A percentile compares a stretch with the other conserved stretches of the same genome.
Conservation (phyloP, 2,113 vertebrate species). For the Vulpes vulpes region DNA sequence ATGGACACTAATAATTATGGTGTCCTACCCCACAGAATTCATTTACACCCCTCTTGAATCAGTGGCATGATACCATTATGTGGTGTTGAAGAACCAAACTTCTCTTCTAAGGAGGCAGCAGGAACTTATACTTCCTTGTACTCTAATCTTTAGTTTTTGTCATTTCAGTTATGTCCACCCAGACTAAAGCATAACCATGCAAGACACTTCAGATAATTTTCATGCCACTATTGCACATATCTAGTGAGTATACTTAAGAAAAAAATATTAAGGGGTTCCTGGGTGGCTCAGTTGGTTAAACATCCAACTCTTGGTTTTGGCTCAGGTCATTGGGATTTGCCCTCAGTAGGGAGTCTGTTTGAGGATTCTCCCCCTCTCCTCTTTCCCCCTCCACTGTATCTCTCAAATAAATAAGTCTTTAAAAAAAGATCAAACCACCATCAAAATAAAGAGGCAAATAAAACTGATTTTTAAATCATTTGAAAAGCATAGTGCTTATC, state of each 20-base stretch:
- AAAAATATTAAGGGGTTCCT: neutral
- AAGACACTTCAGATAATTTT: conserved; percentile 60
- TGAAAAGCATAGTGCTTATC: conserved; percentile 63
- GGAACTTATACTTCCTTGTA: conserved; percentile 35
- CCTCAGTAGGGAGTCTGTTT: neutral
- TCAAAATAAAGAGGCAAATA: conserved; percentile 69
- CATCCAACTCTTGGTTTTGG: neutral
- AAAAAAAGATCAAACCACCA: conserved; percentile 41
- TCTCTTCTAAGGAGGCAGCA: conserved; percentile 57
- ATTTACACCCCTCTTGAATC: conserved; percentile 11
- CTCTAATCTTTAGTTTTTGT: conserved; percentile 53
- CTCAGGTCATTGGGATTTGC: neutral
- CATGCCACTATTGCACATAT: conserved; percentile 59
- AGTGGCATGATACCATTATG: neutral
- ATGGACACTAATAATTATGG: conserved; percentile 52
- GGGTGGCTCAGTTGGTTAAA: neutral
- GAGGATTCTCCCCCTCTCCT: neutral
- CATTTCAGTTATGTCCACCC: conserved; percentile 13
- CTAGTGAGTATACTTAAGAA: conserved; percentile 67
- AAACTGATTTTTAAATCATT: conserved; percentile 65
- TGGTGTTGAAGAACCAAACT: neutral
- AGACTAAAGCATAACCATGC: conserved; percentile 47
- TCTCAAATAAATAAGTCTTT: neutral
- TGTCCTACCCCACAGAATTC: conserved; percentile 33
- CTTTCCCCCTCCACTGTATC: neutral